Percentiles rank a stretch among this genome's conserved stretches.
Evolutionary conservation across 1,140 invertebrate genomes (phyloP).

Genomic region (Bombus soroeensis): DNA sequence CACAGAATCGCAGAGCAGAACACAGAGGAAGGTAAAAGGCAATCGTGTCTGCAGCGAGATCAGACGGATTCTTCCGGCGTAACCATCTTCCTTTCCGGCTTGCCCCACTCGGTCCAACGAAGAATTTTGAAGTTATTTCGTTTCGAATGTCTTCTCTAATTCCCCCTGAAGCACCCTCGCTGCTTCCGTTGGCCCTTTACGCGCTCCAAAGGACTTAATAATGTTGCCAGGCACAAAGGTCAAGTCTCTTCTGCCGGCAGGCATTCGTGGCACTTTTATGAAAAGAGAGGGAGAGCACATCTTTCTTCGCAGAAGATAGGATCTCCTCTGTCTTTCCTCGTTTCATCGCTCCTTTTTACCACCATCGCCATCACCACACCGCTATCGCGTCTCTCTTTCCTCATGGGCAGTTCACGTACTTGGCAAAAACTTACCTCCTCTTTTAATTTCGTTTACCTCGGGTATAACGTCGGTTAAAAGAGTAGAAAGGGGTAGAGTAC

Average conservation of each 20-base stretch:
- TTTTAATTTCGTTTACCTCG: slow-evolving; percentile 80
- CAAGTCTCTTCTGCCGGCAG: slow-evolving; percentile 72
- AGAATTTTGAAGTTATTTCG: slow-evolving; percentile 74
- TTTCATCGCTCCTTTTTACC: slow-evolving; percentile 37
- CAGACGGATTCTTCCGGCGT: slow-evolving; percentile 53
- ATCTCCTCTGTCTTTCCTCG: slow-evolving; percentile 19
- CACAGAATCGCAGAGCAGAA: neutral
- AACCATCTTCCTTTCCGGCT: slow-evolving; percentile 36
- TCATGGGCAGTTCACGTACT: slow-evolving; percentile 25
- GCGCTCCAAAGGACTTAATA: slow-evolving; percentile 77
- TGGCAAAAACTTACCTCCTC: slow-evolving; percentile 74
- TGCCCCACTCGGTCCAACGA: slow-evolving; percentile 30
- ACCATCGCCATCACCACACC: neutral
- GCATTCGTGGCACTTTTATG: slow-evolving; percentile 67
- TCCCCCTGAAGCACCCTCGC: slow-evolving; percentile 56
- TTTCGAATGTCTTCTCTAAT: slow-evolving; percentile 65
- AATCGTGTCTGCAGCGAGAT: slow-evolving; percentile 2
- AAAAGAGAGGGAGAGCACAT: slow-evolving; percentile 42
- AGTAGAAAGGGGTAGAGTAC: neutral
- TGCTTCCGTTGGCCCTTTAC: slow-evolving; percentile 58
- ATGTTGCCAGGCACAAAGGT: slow-evolving; percentile 77
- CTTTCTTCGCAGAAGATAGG: neutral
- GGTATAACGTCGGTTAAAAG: slow-evolving; percentile 22
- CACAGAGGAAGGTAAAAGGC: neutral
- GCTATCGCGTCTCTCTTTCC: neutral